These are phyloP conservation scores for Drosophila conformis DNA, from an alignment of 2,888 invertebrate species.

Conservation along the genomic window DNA sequence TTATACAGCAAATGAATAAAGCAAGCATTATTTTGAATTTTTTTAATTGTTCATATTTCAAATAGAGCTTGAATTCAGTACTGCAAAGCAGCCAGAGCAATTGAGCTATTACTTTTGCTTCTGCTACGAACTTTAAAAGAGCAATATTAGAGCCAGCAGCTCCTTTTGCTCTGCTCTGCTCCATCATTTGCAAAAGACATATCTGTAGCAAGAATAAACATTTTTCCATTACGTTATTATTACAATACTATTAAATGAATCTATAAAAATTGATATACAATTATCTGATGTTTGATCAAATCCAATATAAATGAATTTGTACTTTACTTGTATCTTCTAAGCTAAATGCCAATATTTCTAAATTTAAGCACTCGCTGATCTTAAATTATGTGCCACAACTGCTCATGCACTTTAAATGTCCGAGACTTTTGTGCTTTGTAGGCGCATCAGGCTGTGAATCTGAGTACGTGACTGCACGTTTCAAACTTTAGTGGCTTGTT, in stretches of 20 bases:
- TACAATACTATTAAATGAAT: not conserved
- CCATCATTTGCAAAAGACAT: no score
- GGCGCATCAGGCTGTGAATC: constrained; percentile 65
- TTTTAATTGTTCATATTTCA: not conserved
- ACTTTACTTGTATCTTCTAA: not conserved
- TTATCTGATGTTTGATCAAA: not conserved
- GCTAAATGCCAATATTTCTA: no score
- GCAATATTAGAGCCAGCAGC: no score
- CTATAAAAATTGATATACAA: not conserved
- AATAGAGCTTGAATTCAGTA: no score
- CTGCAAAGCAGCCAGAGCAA: no score
- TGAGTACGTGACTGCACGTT: constrained; percentile 58
- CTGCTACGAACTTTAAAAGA: no score
- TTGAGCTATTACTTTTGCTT: no score
- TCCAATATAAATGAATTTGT: not conserved
- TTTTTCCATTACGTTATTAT: no score
- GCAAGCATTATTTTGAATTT: not conserved
- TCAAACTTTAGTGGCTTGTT: constrained; percentile 42
- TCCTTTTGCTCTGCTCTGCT: not conserved
- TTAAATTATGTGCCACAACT: not conserved
- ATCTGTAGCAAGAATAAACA: no score
- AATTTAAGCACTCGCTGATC: not conserved
- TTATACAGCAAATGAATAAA: no score
- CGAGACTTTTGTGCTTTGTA: constrained; percentile 28
- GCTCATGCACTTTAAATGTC: constrained; percentile 9